Conservation (phyloP, 2,113 vertebrate species). For the Aleadryas rufinucha region DNA sequence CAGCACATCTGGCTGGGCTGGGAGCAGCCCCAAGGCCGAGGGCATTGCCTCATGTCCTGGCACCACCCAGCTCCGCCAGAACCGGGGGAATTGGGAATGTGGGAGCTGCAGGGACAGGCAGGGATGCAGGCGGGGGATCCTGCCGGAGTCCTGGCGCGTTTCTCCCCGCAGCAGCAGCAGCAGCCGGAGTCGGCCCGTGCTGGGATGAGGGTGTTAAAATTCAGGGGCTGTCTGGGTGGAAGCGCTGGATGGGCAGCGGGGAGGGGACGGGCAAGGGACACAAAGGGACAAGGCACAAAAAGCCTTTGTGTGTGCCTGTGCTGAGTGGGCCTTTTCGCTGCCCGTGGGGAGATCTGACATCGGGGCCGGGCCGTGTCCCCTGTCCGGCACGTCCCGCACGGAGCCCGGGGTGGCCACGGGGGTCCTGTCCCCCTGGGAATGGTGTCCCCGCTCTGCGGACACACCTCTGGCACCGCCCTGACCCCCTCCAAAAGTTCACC, state of each 20-base stretch:
- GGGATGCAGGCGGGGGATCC: not conserved
- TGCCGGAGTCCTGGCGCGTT: accelerated
- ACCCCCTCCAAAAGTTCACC: accelerated
- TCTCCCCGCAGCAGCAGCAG: accelerated
- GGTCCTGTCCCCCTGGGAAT: accelerated
- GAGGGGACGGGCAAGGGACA: not conserved
- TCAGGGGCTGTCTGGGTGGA: not conserved
- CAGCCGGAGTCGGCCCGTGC: not conserved
- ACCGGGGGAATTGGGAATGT: not conserved
- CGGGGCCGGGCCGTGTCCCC: not conserved
- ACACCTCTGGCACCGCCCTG: accelerated
- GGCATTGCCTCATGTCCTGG: not conserved
- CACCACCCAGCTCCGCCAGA: not conserved
- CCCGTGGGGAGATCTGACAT: not conserved
- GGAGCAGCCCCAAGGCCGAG: not conserved
- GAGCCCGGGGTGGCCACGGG: not conserved
- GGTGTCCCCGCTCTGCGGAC: accelerated
- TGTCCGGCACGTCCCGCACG: accelerated
- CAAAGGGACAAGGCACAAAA: constrained; percentile 50
- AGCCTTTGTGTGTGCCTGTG: constrained; percentile 29
- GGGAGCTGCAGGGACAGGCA: not conserved
- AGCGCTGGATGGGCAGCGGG: not conserved
- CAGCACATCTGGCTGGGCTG: not conserved
- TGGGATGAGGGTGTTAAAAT: not conserved
- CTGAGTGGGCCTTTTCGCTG: constrained; percentile 17